phyloP scores from a whole-genome alignment of 2,888 invertebrate species.

The Caenorhabditis imperialis region DNA sequence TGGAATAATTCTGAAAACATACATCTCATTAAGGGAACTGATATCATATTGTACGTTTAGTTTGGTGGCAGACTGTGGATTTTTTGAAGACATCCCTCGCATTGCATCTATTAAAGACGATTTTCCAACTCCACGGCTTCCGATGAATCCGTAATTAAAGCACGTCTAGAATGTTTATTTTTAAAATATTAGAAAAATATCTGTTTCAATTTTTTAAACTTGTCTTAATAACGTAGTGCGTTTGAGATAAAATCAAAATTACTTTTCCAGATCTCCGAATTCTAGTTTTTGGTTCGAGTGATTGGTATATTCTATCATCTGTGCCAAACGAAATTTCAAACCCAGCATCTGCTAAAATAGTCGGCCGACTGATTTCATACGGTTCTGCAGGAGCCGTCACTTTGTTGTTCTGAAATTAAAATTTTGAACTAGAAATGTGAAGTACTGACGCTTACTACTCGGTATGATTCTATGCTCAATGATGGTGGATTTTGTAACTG shows the following conservation, averaged over 20 bases:
- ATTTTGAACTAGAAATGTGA: not conserved
- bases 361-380: constrained; percentile 52
- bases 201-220: constrained; percentile 2
- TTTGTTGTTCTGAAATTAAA: constrained; percentile 23
- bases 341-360: constrained; percentile 67
- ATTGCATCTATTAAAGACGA: constrained; percentile 66
- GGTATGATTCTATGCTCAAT: constrained; percentile 39
- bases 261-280: constrained; percentile 63
- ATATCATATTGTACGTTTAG: constrained; percentile 30
- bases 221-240: constrained; percentile 5
- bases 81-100: constrained; percentile 65
- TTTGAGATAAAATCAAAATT: not conserved
- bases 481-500: too few relatives aligned
- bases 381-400: constrained; percentile 21
- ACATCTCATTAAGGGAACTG: too few relatives aligned
- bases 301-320: constrained; percentile 63
- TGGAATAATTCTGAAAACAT: constrained; percentile 55
- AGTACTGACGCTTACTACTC: constrained; percentile 10
- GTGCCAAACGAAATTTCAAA: constrained; percentile 67
- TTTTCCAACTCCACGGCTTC: constrained; percentile 62
- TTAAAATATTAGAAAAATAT: too few relatives aligned
- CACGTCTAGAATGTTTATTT: constrained; percentile 42
- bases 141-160: constrained; percentile 70
- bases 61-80: constrained; percentile 63
- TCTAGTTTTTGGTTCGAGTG: constrained; percentile 61